Base-by-base conservation (phyloP, 2,113 vertebrate genomes). In the Pogonocichla stellata region DNA sequence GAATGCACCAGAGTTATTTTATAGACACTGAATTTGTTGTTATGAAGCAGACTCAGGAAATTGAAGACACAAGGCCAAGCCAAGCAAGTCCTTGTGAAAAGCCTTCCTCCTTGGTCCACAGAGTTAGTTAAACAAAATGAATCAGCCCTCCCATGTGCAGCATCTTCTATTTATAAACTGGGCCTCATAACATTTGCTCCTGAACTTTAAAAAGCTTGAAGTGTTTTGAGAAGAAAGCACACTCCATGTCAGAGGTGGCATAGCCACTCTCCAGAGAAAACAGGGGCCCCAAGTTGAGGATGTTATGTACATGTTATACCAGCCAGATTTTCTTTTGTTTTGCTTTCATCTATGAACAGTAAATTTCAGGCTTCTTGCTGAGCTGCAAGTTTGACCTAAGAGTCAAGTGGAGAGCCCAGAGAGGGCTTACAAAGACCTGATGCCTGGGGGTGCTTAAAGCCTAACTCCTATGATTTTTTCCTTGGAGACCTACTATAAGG, bases 21-120 rank as follows among this genome's bases (percentile, higher is more conserved):
- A 86, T 56, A 80, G 92, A 83, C n/a, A n/a, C 43, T 74, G 71
- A 80, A 86, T 90, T 86, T 95, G 86, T 70, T 94, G 61, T 80
- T 87, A 29, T 31, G 57, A 83, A 94, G 75, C 71, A 94, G 79
- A 90, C 33, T 20, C 11, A 4, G 54, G 29, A 87, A 92, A 71
- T 34, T 48, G 43, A 90, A 92, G 81, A 80, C 43, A 90, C 0
- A 1, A 94, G 60, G 58, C 58, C 42, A 62, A 84, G 20, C 33
- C 53, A 74, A 80, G 40, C 1, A 2, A 88, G 26, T 58, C 20
- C 25, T 84, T 65, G n/a, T 81, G 61, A 77, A 85, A 87, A n/a
- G 10, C 20, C 20, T 83, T n/a, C 22, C 31, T 91, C 18, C 43
- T 86, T 77, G 33, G 34, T 62, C 58, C 29, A 28, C 66, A 57